Evolutionary conservation across 1,140 invertebrate genomes (phyloP).

Genomic region (Vollenhovia emeryi): DNA sequence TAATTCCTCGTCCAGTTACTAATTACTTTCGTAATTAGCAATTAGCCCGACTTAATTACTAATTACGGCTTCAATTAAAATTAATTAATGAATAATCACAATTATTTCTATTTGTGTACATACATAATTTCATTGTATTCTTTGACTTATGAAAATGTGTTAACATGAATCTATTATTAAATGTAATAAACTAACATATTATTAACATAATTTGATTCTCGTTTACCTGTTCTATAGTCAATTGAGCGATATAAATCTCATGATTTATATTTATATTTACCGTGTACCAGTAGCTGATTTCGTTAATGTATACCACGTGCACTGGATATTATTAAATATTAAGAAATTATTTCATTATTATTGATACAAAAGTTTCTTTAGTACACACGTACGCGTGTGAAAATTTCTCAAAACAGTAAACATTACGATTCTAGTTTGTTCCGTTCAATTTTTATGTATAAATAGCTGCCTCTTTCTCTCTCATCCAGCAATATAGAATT

Average conservation of each 20-base stretch:
- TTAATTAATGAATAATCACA: conserved; percentile 59
- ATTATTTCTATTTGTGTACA: conserved; percentile 58
- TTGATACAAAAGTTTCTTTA: too few species aligned
- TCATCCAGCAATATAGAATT: not conserved
- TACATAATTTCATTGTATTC: conserved; percentile 58
- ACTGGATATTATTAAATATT: not conserved
- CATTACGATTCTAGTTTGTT: not conserved
- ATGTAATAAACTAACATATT: conserved; percentile 40
- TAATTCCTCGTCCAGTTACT: conserved; percentile 54
- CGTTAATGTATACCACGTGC: not conserved
- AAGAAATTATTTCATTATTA: too few species aligned
- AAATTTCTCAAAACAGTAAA: not conserved
- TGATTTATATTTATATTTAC: conserved; percentile 26
- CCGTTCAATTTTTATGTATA: not conserved
- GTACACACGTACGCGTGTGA: too few species aligned
- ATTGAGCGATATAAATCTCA: conserved; percentile 28
- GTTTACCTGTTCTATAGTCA: conserved; percentile 60
- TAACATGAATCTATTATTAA: conserved; percentile 53
- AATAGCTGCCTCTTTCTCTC: not conserved
- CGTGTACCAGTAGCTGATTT: conserved; percentile 4
- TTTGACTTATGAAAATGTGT: conserved; percentile 47
- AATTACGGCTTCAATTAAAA: conserved; percentile 59
- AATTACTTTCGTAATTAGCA: conserved; percentile 59
- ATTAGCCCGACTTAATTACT: conserved; percentile 55
- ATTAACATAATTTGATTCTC: conserved; percentile 55